Conservation (phyloP, 2,113 vertebrate species). For the Pygathrix nemaeus region DNA sequence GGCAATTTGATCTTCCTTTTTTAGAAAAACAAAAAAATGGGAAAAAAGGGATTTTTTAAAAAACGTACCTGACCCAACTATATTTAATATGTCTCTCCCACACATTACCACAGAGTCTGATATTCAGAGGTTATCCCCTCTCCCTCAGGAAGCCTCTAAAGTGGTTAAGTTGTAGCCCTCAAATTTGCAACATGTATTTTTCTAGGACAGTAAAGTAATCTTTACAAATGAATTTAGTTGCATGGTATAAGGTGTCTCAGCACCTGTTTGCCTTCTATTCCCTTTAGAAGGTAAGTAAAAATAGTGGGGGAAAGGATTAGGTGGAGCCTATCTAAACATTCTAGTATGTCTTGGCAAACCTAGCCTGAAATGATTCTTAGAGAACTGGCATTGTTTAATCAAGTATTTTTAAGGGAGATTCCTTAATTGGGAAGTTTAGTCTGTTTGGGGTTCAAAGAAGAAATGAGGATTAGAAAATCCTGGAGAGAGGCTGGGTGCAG, state of each 20-base stretch:
- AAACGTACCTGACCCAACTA: constrained; percentile 42
- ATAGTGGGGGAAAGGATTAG: constrained; percentile 62
- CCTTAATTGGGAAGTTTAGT: background rate
- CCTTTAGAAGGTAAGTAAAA: constrained; percentile 70
- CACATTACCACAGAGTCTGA: constrained; percentile 62
- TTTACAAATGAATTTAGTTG: constrained; percentile 77
- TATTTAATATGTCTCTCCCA: constrained; percentile 78
- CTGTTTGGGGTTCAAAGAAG: background rate
- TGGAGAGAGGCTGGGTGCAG: background rate
- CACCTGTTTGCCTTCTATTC: constrained; percentile 81
- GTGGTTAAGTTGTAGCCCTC: constrained; percentile 60
- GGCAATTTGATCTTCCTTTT: constrained; percentile 65
- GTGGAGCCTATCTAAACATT: constrained; percentile 62
- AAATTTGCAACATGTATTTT: constrained; percentile 82
- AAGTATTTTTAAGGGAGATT: background rate
- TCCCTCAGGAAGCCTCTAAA: constrained; percentile 66
- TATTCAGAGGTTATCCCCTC: constrained; percentile 60
- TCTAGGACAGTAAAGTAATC: constrained; percentile 84
- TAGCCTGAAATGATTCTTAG: background rate
- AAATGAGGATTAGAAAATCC: background rate
- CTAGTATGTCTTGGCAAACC: background rate
- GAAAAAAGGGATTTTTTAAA: constrained; percentile 52
- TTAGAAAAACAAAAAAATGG: background rate
- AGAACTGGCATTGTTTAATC: background rate
- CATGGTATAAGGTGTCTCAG: constrained; percentile 76